These are phyloP conservation scores for Heliopora coerulea DNA, from an alignment of 92 coral and sea anemone species.

Conservation along the genomic window DNA sequence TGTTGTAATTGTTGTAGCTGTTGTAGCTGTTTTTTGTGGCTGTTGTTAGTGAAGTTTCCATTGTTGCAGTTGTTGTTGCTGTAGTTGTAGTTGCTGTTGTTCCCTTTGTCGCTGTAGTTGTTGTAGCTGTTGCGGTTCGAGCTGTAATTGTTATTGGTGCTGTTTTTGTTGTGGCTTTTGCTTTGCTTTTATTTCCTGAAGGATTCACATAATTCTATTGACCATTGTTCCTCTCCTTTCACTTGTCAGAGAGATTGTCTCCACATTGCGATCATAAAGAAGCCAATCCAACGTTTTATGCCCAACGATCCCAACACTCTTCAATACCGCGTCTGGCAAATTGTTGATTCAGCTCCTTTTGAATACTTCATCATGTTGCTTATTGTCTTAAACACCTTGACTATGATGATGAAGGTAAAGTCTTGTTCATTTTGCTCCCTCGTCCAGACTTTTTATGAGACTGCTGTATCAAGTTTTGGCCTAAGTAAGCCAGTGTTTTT, in stretches of 20 bases:
- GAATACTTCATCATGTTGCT: conserved; percentile 93
- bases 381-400: conserved; percentile 87
- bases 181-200: too few relatives aligned
- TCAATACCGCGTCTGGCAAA: conserved; percentile 91
- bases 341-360: conserved; percentile 92
- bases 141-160: not conserved
- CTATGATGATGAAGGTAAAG: conserved; percentile 97
- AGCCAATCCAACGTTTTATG: conserved; percentile 93
- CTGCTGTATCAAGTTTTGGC: too few relatives aligned
- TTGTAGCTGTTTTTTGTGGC: not conserved
- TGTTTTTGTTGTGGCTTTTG: too few relatives aligned
- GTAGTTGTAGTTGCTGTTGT: not conserved
- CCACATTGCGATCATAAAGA: conserved; percentile 90
- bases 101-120: not conserved
- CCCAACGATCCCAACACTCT: conserved; percentile 93
- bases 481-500: too few relatives aligned
- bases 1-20: not conserved
- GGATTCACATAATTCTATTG: too few relatives aligned
- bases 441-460: too few relatives aligned
- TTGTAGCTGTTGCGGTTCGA: not conserved
- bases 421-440: too few relatives aligned
- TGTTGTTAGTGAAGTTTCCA: not conserved
- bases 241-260: conserved; percentile 82
- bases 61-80: not conserved
- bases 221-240: not conserved